These are phyloP conservation scores for Stegodyphus mimosarum DNA, from an alignment of 1,140 invertebrate genomes.

Conservation along the genomic window DNA sequence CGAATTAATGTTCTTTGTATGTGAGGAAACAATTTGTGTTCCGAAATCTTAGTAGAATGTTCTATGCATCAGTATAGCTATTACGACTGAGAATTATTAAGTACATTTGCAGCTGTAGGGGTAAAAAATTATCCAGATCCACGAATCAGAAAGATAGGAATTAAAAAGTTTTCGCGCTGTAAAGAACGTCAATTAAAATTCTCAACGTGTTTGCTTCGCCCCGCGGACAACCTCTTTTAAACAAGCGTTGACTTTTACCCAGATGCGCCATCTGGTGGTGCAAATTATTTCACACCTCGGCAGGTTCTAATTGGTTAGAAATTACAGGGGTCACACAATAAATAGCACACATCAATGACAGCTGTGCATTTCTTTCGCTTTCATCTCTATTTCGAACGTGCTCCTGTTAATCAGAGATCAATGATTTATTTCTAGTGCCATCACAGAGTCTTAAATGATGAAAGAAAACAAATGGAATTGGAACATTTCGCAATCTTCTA, in stretches of 20 bases:
- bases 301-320: slow-evolving; percentile 45
- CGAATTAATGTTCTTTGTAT: no score
- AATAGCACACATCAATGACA: slow-evolving; percentile 51
- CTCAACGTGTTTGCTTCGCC: slow-evolving; percentile 9
- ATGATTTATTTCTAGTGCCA: slow-evolving; percentile 35
- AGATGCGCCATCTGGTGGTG: slow-evolving; percentile 37
- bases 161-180: background rate
- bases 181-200: slow-evolving; percentile 16
- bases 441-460: background rate
- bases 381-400: slow-evolving; percentile 52
- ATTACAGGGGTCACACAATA: slow-evolving; percentile 50
- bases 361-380: slow-evolving; percentile 32
- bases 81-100: no score
- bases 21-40: no score
- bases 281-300: slow-evolving; percentile 53
- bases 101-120: no score
- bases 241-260: background rate
- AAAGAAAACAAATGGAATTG: no score
- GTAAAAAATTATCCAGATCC: no score
- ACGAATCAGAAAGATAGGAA: background rate
- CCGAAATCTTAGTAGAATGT: no score
- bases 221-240: background rate
- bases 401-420: slow-evolving; percentile 32
- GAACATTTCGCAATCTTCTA: no score
- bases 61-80: no score